Conservation (phyloP, 2,888 invertebrate species). For the Caenorhabditis drosophilae region DNA sequence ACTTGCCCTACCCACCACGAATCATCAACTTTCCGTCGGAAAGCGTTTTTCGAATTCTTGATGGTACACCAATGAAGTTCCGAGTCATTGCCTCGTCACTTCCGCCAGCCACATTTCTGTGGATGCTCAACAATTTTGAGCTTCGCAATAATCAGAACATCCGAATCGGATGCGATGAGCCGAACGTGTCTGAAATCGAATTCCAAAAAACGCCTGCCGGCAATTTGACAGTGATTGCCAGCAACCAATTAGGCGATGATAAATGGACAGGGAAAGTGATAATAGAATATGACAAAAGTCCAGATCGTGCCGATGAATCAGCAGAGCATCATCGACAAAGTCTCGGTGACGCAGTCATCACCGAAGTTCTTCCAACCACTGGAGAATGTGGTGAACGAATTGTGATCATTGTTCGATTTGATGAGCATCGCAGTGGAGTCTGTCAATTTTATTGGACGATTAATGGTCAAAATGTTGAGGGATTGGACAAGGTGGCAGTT, state of each 20-base stretch:
- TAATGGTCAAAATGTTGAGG: slow-evolving; percentile 43
- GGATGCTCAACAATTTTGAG: slow-evolving; percentile 66
- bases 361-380: slow-evolving; percentile 46
- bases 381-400: slow-evolving; percentile 38
- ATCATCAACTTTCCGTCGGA: slow-evolving; percentile 50
- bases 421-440: slow-evolving; percentile 44
- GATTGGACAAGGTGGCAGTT: slow-evolving; percentile 37
- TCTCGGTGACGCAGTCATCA: slow-evolving; percentile 28
- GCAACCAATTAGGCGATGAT: slow-evolving; percentile 58
- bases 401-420: slow-evolving; percentile 49
- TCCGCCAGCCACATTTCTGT: slow-evolving; percentile 61
- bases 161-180: slow-evolving; percentile 30
- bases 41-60: slow-evolving; percentile 30
- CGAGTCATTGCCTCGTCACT: slow-evolving; percentile 56
- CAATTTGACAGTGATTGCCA: slow-evolving; percentile 57
- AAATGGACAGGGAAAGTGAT: slow-evolving; percentile 55
- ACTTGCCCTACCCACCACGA: slow-evolving; percentile 39
- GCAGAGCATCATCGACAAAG: background rate
- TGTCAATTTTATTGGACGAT: slow-evolving; percentile 61
- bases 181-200: slow-evolving; percentile 47
- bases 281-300: slow-evolving; percentile 49
- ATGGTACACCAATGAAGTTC: slow-evolving; percentile 44
- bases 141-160: slow-evolving; percentile 41
- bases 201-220: slow-evolving; percentile 50
- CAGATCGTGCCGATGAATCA: background rate